Evolutionary conservation across 2,888 invertebrate genomes (phyloP).

Genomic region (Empis stercorea): DNA sequence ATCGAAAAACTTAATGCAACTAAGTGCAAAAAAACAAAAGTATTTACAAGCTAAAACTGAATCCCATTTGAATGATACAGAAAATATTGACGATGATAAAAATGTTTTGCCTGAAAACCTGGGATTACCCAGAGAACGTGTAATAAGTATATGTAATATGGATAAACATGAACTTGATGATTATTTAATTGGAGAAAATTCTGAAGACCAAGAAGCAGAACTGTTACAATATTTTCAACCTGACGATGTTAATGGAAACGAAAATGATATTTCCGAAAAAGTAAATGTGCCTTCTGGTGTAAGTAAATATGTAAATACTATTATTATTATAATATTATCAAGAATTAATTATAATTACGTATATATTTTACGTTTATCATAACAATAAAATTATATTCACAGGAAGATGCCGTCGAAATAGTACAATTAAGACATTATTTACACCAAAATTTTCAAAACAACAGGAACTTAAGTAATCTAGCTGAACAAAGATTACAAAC

Average conservation of each 20-base stretch:
- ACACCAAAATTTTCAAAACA: neutral
- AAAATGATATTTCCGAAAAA: slow-evolving; percentile 14
- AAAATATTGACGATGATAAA: slow-evolving; percentile 13
- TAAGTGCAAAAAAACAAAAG: neutral
- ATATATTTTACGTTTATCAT: too few relatives aligned
- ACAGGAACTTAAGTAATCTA: too few relatives aligned
- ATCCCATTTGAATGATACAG: slow-evolving; percentile 6
- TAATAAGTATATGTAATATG: slow-evolving; percentile 62
- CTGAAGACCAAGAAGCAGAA: slow-evolving; percentile 74
- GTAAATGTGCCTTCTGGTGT: slow-evolving; percentile 23
- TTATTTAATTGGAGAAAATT: slow-evolving; percentile 62
- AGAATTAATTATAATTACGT: too few relatives aligned
- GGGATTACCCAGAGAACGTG: slow-evolving; percentile 51
- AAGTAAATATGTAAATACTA: slow-evolving; percentile 26
- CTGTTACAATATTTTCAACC: slow-evolving; percentile 64
- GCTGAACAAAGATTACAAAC: too few relatives aligned
- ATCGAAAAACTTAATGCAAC: slow-evolving; percentile 3
- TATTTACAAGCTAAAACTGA: neutral
- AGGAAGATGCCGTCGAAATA: slow-evolving; percentile 21
- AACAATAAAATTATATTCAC: too few relatives aligned
- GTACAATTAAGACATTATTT: neutral
- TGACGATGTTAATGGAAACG: slow-evolving; percentile 29
- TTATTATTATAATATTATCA: slow-evolving; percentile 33
- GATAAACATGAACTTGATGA: slow-evolving; percentile 72
- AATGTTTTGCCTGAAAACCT: slow-evolving; percentile 28